Percentiles rank a stretch among this genome's conserved stretches.
Conservation (phyloP, 2,888 invertebrate genomes). For the Lasioglossum pauxillum region DNA sequence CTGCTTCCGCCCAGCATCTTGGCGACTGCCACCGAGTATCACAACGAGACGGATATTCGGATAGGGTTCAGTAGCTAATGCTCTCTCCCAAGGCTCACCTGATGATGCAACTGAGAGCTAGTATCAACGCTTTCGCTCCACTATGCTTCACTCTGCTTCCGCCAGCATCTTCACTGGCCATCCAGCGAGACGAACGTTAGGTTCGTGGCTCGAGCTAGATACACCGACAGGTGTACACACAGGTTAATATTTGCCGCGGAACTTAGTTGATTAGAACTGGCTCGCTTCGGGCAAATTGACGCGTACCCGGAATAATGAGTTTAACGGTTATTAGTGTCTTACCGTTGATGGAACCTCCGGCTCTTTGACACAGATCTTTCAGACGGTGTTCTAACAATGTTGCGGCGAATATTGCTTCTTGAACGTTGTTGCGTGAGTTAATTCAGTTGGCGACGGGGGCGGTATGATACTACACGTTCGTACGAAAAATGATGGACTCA, state of each 20-base stretch:
- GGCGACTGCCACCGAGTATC: not conserved
- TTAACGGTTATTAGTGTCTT: not conserved
- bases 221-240: not conserved
- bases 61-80: not conserved
- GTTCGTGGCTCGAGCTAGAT: not conserved
- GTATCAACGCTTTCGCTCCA: not conserved
- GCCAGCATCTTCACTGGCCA: not conserved
- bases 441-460: not conserved
- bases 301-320: not conserved
- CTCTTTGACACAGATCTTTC: not conserved
- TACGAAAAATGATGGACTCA: not conserved
- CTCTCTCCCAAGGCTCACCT: not conserved
- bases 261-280: not conserved
- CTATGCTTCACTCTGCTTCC: not conserved
- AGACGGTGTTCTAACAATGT: not conserved
- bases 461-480: not conserved
- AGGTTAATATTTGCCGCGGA: not conserved
- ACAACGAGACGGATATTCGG: not conserved
- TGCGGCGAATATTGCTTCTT: not conserved
- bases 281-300: not conserved
- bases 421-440: not conserved
- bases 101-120: not conserved
- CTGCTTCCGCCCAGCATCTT: conserved; percentile 20
- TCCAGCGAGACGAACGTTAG: not conserved
- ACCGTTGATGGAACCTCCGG: not conserved